These are phyloP conservation scores for Hemicrepidius hirtus DNA, from an alignment of 2,888 invertebrate genomes.

Conservation along the genomic window DNA sequence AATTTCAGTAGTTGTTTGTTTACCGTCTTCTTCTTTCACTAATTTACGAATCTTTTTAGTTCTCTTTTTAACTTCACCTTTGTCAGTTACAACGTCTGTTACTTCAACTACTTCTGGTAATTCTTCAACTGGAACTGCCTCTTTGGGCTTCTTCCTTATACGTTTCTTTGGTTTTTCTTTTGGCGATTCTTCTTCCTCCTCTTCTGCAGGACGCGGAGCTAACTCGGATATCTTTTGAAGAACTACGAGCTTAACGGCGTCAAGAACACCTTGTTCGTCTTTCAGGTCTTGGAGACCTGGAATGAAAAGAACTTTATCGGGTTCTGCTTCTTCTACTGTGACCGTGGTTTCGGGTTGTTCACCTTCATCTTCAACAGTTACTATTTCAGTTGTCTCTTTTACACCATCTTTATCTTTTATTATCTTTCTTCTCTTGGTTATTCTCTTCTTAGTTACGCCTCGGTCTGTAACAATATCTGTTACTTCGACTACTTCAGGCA, in stretches of 20 bases:
- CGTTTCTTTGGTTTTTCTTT: conserved; percentile 58
- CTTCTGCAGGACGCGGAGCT: conserved; percentile 57
- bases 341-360: conserved; percentile 66
- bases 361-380: conserved; percentile 67
- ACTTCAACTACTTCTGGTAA: conserved; percentile 63
- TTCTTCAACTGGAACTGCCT: conserved; percentile 56
- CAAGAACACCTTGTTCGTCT: conserved; percentile 61
- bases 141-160: conserved; percentile 54
- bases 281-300: conserved; percentile 55
- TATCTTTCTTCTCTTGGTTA: conserved; percentile 59
- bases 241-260: conserved; percentile 58
- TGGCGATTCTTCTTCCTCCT: conserved; percentile 63
- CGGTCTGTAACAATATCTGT: conserved; percentile 54
- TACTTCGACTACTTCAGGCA: conserved; percentile 58
- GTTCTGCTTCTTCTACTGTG: conserved; percentile 63
- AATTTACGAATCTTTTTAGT: conserved; percentile 69
- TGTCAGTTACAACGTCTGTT: conserved; percentile 59
- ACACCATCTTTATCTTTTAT: conserved; percentile 63
- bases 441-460: conserved; percentile 50
- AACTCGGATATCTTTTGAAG: conserved; percentile 40
- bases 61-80: conserved; percentile 60
- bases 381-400: conserved; percentile 69
- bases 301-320: conserved; percentile 46
- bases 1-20: conserved; percentile 71
- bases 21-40: conserved; percentile 69